phyloP scores from a whole-genome alignment of 2,888 invertebrate species.

The Boloria euphrosyne region DNA sequence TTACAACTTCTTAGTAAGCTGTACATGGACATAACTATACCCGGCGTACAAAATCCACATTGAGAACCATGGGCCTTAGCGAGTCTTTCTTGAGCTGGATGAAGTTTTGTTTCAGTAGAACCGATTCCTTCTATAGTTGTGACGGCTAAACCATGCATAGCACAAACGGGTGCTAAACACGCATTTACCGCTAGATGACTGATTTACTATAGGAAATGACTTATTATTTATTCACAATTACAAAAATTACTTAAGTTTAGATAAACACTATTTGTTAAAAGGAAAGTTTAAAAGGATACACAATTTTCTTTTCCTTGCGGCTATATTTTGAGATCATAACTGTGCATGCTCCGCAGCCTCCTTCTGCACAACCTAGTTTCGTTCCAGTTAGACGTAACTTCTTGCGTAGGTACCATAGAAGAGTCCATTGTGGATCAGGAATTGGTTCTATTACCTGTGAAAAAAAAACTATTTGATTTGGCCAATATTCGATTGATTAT shows the following conservation, averaged over 20 bases:
- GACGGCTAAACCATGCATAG: slow-evolving; percentile 90
- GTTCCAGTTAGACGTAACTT: slow-evolving; percentile 93
- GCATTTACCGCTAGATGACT: slow-evolving; percentile 91
- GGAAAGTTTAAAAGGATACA: slow-evolving; percentile 73
- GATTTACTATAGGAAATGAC: slow-evolving; percentile 33
- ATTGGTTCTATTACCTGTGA: slow-evolving; percentile 86
- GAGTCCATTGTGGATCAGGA: slow-evolving; percentile 93
- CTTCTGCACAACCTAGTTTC: slow-evolving; percentile 96
- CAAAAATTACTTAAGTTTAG: too few species aligned
- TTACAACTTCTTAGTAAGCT: slow-evolving; percentile 84
- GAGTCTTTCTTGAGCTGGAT: slow-evolving; percentile 91
- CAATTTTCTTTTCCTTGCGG: slow-evolving; percentile 74
- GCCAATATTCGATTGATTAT: too few species aligned
- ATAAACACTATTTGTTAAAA: background rate
- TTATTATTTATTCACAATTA: too few species aligned
- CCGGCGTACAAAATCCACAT: slow-evolving; percentile 94
- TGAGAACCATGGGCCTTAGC: slow-evolving; percentile 93
- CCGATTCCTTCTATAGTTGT: slow-evolving; percentile 95
- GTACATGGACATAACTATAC: slow-evolving; percentile 96
- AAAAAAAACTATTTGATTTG: slow-evolving; percentile 22
- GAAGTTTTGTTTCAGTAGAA: slow-evolving; percentile 86
- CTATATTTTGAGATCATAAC: slow-evolving; percentile 94
- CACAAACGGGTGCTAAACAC: slow-evolving; percentile 90
- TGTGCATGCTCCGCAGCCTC: slow-evolving; percentile 98
- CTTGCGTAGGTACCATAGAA: slow-evolving; percentile 91